phyloP scores from a whole-genome alignment of 2,888 invertebrate genomes.

The Ophion ventricosus region DNA sequence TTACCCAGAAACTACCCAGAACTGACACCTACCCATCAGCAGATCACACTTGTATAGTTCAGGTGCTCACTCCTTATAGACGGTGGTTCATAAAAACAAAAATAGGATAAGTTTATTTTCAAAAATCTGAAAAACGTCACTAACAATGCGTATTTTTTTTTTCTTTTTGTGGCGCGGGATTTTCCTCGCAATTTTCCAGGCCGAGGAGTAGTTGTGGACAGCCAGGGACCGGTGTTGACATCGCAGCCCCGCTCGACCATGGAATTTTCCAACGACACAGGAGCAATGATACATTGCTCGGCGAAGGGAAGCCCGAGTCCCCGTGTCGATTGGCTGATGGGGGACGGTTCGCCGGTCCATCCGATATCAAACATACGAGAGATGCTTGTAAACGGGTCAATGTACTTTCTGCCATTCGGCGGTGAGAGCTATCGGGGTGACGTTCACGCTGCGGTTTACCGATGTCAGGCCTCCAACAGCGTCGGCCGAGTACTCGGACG shows the following conservation, averaged over 20 bases:
- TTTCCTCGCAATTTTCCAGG: conserved; percentile 73
- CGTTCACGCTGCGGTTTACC: conserved; percentile 93
- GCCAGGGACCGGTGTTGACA: conserved; percentile 90
- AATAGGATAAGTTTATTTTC: neutral
- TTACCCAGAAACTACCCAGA: too few relatives aligned
- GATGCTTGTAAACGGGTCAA: conserved; percentile 92
- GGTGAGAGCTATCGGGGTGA: conserved; percentile 92
- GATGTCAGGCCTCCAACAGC: conserved; percentile 87
- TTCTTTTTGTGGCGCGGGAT: neutral
- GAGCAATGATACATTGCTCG: conserved; percentile 90
- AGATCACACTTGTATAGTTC: too few relatives aligned
- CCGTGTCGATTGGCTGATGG: conserved; percentile 91
- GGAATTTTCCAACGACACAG: conserved; percentile 91
- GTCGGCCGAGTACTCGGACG: conserved; percentile 92
- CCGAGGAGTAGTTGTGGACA: conserved; percentile 82
- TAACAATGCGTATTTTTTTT: neutral
- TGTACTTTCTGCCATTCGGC: conserved; percentile 93
- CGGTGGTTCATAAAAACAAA: neutral
- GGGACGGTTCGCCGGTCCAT: conserved; percentile 88
- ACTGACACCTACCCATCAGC: too few relatives aligned
- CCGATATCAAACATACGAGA: conserved; percentile 88
- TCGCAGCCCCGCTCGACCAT: conserved; percentile 91
- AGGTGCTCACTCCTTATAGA: too few relatives aligned
- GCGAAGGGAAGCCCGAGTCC: conserved; percentile 91
- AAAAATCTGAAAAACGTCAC: neutral